These are phyloP conservation scores for Phoebastria nigripes DNA, from an alignment of 2,797 vertebrate genomes.

Conservation along the genomic window DNA sequence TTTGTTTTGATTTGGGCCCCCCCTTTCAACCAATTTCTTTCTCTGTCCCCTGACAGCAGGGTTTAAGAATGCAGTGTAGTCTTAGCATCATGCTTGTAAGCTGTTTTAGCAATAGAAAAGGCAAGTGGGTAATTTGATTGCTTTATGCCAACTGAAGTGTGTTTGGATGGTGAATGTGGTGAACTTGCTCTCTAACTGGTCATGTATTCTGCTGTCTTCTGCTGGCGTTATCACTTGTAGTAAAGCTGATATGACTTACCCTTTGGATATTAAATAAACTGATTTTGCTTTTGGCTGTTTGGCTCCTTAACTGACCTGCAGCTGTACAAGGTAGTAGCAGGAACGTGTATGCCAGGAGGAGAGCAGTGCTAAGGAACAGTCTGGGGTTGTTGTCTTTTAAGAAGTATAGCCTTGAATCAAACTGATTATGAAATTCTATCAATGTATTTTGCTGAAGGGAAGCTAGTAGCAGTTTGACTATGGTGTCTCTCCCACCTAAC, in stretches of 20 bases:
- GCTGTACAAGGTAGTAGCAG: not conserved
- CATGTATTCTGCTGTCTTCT: not conserved
- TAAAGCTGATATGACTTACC: not conserved
- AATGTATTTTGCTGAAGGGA: not conserved
- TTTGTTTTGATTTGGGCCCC: not conserved
- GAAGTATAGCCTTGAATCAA: not conserved
- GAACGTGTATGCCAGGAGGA: not conserved
- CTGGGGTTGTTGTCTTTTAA: not conserved
- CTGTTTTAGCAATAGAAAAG: not conserved
- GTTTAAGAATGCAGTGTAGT: not conserved
- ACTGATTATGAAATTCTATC: not conserved
- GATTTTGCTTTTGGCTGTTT: not conserved
- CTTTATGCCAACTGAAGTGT: not conserved
- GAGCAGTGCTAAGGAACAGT: not conserved
- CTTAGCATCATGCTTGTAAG: not conserved
- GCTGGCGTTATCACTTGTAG: not conserved
- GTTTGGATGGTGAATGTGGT: not conserved
- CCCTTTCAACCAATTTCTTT: not conserved
- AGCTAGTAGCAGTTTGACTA: not conserved
- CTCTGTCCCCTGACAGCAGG: not conserved
- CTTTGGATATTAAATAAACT: not conserved
- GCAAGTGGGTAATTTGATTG: not conserved
- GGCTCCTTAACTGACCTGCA: not conserved
- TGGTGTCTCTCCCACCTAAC: not conserved
- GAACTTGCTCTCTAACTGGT: not conserved